phyloP scores from a whole-genome alignment of 2,797 vertebrate genomes.

The Chaenodraco wilsoni region DNA sequence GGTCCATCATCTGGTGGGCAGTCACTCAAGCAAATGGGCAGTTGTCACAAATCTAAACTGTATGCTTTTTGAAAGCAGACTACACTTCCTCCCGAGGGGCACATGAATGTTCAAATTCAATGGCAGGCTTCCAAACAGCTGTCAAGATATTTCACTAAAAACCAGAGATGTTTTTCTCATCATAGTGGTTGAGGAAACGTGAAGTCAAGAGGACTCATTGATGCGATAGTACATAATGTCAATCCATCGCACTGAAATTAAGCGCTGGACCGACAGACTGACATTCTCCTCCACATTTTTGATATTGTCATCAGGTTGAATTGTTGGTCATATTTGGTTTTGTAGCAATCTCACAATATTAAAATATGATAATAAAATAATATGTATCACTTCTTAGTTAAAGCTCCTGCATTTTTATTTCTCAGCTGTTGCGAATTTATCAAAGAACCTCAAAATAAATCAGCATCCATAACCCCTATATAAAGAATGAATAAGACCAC shows the following conservation, averaged over 20 bases:
- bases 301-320: neutral
- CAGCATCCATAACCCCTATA: slow-evolving; percentile 16
- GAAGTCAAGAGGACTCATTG: neutral
- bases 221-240: neutral
- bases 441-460: slow-evolving; percentile 10
- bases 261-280: neutral
- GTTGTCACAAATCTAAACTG: no score
- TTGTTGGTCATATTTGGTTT: neutral
- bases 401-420: neutral
- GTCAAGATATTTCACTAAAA: slow-evolving; percentile 1
- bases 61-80: no score
- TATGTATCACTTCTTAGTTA: neutral
- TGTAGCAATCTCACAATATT: neutral
- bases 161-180: neutral
- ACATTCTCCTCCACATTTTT: neutral
- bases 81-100: neutral
- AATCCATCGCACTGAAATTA: neutral
- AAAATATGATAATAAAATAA: no score
- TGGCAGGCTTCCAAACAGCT: neutral
- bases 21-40: no score
- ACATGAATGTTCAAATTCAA: neutral
- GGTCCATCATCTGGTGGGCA: no score
- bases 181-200: neutral
- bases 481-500: slow-evolving; percentile 15
- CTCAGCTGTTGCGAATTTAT: neutral